A percentile compares a stretch with the other conserved stretches of the same genome.
Evolutionary conservation across 2,113 vertebrate genomes (phyloP).

Genomic region (Gracilinanus agilis): DNA sequence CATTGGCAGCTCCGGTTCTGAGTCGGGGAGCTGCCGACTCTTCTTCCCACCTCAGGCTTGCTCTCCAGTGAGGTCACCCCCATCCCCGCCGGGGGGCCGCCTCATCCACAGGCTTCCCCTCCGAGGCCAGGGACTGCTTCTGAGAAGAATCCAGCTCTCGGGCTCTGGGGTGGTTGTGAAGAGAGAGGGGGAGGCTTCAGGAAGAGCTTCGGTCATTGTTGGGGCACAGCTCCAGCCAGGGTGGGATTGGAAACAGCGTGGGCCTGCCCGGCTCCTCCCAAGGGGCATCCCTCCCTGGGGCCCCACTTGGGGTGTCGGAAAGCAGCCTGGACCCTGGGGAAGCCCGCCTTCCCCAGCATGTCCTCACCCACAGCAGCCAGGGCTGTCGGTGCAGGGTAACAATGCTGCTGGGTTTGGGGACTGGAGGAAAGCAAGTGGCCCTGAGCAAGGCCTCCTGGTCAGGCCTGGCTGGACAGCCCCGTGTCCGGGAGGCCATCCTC

Average conservation of each 20-base stretch:
- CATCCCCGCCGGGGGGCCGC: neutral
- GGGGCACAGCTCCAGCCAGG: neutral
- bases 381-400: too few relatives aligned
- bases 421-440: neutral
- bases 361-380: too few relatives aligned
- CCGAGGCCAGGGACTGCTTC: neutral
- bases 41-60: neutral
- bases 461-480: neutral
- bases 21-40: neutral
- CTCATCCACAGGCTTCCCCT: neutral
- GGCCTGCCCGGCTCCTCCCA: neutral
- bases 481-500: too few relatives aligned
- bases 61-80: neutral
- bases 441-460: neutral
- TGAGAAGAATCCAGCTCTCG: conserved; percentile 1
- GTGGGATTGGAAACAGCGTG: neutral
- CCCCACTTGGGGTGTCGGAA: too few relatives aligned
- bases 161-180: neutral
- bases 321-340: too few relatives aligned
- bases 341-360: too few relatives aligned
- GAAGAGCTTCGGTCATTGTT: neutral
- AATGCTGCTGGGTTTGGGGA: too few relatives aligned
- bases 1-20: neutral
- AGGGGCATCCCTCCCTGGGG: neutral
- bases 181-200: neutral